A percentile compares a stretch with the other conserved stretches of the same genome.
phyloP scores from a whole-genome alignment of 2,113 vertebrate genomes.

The Cryptomyrus ogoouensis region DNA sequence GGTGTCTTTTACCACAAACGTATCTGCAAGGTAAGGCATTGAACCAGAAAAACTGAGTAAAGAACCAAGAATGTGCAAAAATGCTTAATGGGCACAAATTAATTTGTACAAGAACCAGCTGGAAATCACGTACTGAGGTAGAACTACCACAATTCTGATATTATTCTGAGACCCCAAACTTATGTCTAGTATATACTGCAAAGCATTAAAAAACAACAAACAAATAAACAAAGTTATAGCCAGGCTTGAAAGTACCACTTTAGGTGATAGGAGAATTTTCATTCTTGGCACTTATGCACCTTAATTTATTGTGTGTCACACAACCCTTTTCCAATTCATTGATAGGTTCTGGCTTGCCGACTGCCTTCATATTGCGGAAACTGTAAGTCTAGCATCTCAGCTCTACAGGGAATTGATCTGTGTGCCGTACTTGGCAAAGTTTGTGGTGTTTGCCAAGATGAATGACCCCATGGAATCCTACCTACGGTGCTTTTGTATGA shows the following conservation, averaged over 20 bases:
- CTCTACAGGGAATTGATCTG: slow-evolving; percentile 96
- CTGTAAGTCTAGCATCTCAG: slow-evolving; percentile 85
- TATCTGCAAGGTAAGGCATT: slow-evolving; percentile 13
- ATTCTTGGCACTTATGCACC: background rate
- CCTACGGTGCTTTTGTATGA: slow-evolving; percentile 97
- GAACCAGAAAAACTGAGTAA: background rate
- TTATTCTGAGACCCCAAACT: background rate
- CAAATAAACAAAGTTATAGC: background rate
- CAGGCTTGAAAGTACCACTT: background rate
- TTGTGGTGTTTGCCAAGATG: slow-evolving; percentile 97
- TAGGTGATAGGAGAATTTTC: background rate
- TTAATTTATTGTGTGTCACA: background rate
- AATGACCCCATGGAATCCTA: slow-evolving; percentile 90
- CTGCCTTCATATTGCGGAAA: slow-evolving; percentile 94
- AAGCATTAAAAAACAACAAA: background rate
- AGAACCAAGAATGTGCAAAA: background rate
- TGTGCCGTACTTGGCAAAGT: slow-evolving; percentile 98
- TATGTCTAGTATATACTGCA: background rate
- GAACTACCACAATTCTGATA: background rate
- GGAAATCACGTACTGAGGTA: background rate
- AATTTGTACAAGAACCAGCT: background rate
- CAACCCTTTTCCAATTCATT: background rate
- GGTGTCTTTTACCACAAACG: slow-evolving; percentile 71
- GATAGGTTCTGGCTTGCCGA: slow-evolving; percentile 92
- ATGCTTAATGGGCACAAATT: background rate